These are phyloP conservation scores for Trichomalopsis sarcophagae DNA, from an alignment of 1,140 invertebrate genomes.

Conservation along the genomic window DNA sequence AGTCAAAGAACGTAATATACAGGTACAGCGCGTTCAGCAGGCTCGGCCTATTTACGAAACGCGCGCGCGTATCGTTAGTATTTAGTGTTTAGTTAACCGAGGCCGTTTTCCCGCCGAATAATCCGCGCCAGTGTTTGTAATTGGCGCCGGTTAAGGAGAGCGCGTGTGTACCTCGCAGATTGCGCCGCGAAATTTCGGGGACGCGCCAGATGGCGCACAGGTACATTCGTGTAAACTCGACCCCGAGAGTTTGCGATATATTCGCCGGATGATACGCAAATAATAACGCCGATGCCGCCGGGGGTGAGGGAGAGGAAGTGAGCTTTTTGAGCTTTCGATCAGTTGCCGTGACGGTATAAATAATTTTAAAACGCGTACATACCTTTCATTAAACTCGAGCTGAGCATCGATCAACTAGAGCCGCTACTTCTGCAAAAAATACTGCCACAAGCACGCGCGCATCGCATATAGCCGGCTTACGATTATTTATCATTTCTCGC, in stretches of 20 bases:
- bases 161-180: background rate
- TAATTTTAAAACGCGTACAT: too few relatives aligned
- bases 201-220: constrained; percentile 25
- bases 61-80: constrained; percentile 16
- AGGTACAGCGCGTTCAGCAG: too few relatives aligned
- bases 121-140: constrained; percentile 22
- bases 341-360: too few relatives aligned
- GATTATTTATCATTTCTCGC: constrained; percentile 59
- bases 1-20: too few relatives aligned
- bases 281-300: constrained; percentile 7
- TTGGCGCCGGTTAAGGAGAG: constrained; percentile 31
- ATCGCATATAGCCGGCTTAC: constrained; percentile 35
- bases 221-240: constrained; percentile 8
- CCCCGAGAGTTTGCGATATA: background rate
- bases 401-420: constrained; percentile 11
- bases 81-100: constrained; percentile 25
- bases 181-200: background rate
- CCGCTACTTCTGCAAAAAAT: background rate
- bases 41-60: background rate
- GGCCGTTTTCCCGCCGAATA: background rate
- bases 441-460: constrained; percentile 3
- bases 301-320: background rate
- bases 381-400: too few relatives aligned
- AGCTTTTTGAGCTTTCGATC: background rate
- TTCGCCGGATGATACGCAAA: constrained; percentile 35